Evolutionary conservation across 2,888 invertebrate species (phyloP), one percentile per base, ranked within the genome.

Genomic region (Dexiosoma caninum): DNA sequence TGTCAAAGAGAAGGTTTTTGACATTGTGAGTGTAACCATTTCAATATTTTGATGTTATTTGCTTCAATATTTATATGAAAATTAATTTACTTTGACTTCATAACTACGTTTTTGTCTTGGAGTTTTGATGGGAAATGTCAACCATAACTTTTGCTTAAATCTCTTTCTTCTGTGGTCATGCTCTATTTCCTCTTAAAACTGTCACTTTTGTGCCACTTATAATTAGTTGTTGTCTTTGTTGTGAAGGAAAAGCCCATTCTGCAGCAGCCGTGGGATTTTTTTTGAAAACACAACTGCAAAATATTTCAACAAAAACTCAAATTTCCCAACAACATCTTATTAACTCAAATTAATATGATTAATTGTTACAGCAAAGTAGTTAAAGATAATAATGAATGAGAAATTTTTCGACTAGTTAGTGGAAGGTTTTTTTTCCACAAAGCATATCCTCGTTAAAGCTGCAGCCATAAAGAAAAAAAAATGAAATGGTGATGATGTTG

Each of bases 161-260:
- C 21, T 30, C 37, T 59, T 19, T 10, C 12, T 32, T 21, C 14
- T 44, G n/a, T 35, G 30, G 35, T 64, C 30, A 62, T 53, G 72
- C 62, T 72, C 64, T 72, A 72, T 64, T 57, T 74, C 55, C 55
- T 7, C 7, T n/a, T n/a, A 42, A 64, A 57, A 69, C 60, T 76
- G 51, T 60, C 64, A 69, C 62, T 76, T 76, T 76, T 76, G 55
- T 27, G 35, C 12, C 32, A 44, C 12, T 74, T 27, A 10, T 64
- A 27, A 16, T 30, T n/a, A 23, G 0, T 3, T n/a, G 10, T 16
- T 5, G 44, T 74, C 23, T 21, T 40, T 59, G 37, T 62, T 64
- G 72, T 64, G 35, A 30, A 32, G n/a, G 55, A 72, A 57, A 72
- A 44, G 51, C 37, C 10, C 62, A 37, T 21, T 23, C 27, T 27